phyloP scores from a whole-genome alignment of 2,888 invertebrate genomes.

The Cryptops parisi region DNA sequence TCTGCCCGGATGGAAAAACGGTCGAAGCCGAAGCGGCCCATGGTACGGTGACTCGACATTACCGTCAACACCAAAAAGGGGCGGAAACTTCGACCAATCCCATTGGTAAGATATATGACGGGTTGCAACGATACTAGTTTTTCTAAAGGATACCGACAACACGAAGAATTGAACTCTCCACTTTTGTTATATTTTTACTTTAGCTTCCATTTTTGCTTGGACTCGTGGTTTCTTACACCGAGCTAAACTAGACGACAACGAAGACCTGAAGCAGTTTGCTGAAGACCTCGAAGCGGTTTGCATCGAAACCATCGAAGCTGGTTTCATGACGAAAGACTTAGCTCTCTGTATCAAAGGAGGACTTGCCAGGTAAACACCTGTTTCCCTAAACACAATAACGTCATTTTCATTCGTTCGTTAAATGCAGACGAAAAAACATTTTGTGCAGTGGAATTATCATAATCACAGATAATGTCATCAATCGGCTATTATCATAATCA shows the following conservation, averaged over 20 bases:
- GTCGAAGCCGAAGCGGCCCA: constrained; percentile 98
- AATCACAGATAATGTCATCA: no score
- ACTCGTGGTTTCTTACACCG: constrained; percentile 83
- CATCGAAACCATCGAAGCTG: constrained; percentile 85
- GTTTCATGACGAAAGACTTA: constrained; percentile 95
- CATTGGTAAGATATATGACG: constrained; percentile 45
- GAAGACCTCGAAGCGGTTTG: constrained; percentile 77
- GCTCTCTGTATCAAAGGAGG: constrained; percentile 96
- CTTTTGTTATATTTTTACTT: not conserved
- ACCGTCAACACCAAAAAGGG: constrained; percentile 48
- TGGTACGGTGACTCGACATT: constrained; percentile 86
- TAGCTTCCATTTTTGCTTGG: constrained; percentile 96
- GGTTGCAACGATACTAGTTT: not conserved
- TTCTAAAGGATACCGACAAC: not conserved
- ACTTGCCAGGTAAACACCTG: no score
- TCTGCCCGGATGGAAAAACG: constrained; percentile 96
- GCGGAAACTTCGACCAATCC: constrained; percentile 98
- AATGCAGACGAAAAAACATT: no score
- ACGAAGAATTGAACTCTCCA: not conserved
- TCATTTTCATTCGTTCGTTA: no score
- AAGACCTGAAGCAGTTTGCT: constrained; percentile 60
- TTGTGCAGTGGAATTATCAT: no score
- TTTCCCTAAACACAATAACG: no score
- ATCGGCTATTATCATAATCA: no score
- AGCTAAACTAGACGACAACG: constrained; percentile 82